Evolutionary conservation across 2,113 vertebrate species (phyloP).

Genomic region (Apeltes quadracus): DNA sequence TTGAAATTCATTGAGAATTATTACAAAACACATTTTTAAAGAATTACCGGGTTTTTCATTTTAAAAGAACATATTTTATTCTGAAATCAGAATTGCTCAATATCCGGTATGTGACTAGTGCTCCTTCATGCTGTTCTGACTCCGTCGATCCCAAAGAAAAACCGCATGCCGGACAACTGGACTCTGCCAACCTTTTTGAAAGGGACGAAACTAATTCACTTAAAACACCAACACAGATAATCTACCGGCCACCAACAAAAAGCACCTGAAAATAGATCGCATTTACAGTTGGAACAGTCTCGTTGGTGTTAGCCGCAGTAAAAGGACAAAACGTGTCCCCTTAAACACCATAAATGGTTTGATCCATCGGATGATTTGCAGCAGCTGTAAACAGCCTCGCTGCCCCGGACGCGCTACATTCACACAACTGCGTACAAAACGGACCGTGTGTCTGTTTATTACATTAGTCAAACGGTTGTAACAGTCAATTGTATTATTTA

Average conservation of each 20-base stretch:
- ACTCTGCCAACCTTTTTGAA: slow-evolving; percentile 52
- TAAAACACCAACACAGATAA: fast-evolving
- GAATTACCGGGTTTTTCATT: not conserved
- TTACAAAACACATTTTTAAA: not conserved
- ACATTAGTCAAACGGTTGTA: slow-evolving; percentile 13
- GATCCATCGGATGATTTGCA: slow-evolving; percentile 61
- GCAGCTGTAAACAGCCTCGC: slow-evolving; percentile 51
- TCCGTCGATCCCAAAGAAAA: slow-evolving; percentile 13
- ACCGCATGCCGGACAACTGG: slow-evolving; percentile 62
- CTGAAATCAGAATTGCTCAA: not conserved
- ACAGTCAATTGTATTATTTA: not conserved
- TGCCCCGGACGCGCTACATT: not conserved
- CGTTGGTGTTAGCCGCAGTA: fast-evolving
- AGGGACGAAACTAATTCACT: not conserved
- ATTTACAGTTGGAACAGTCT: fast-evolving
- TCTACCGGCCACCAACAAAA: fast-evolving
- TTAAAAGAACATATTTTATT: slow-evolving; percentile 32
- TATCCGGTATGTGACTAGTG: slow-evolving; percentile 13
- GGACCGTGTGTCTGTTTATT: slow-evolving; percentile 13
- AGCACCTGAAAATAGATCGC: not conserved
- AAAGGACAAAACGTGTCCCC: not conserved
- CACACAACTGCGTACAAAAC: not conserved
- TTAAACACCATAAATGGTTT: slow-evolving; percentile 46
- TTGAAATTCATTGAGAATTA: not conserved
- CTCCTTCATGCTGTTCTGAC: not conserved